Evolutionary conservation across 2,113 vertebrate species (phyloP).

Genomic region (Notechis scutatus): DNA sequence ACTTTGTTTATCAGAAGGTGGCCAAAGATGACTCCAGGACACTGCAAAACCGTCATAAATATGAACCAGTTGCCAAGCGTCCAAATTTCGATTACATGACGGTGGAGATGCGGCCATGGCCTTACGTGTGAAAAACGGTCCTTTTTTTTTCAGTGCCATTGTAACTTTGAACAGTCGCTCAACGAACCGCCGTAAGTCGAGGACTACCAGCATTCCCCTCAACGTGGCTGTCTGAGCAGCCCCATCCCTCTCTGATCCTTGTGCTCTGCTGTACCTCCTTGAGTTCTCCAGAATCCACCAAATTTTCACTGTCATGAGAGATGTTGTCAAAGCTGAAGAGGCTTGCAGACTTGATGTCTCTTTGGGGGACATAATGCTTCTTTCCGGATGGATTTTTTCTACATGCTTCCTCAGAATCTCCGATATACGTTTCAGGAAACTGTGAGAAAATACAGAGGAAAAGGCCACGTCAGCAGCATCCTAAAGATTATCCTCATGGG

Average conservation of each 20-base stretch:
- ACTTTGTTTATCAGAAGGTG: not conserved
- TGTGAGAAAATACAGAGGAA: not conserved
- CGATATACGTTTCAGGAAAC: constrained; percentile 21
- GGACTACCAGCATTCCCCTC: not conserved
- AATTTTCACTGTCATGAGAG: not conserved
- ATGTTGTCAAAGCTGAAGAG: not conserved
- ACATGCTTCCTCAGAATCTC: constrained; percentile 12
- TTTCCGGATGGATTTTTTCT: constrained; percentile 3
- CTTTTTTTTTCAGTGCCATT: not conserved
- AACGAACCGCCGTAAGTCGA: not conserved
- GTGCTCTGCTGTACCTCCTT: not conserved
- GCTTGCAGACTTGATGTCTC: not conserved
- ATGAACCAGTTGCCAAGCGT: not conserved
- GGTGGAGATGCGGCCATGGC: not conserved
- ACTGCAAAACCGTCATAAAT: not conserved
- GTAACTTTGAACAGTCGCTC: not conserved
- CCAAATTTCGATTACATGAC: not conserved
- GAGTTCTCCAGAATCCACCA: not conserved
- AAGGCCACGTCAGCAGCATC: not conserved
- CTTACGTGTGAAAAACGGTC: not conserved
- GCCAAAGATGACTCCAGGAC: not conserved
- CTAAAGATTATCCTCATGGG: not conserved
- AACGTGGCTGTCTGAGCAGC: not conserved
- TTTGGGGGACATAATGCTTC: not conserved
- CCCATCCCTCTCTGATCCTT: not conserved